phyloP scores from a whole-genome alignment of 2,113 vertebrate species.

The Herpetotheres cachinnans region DNA sequence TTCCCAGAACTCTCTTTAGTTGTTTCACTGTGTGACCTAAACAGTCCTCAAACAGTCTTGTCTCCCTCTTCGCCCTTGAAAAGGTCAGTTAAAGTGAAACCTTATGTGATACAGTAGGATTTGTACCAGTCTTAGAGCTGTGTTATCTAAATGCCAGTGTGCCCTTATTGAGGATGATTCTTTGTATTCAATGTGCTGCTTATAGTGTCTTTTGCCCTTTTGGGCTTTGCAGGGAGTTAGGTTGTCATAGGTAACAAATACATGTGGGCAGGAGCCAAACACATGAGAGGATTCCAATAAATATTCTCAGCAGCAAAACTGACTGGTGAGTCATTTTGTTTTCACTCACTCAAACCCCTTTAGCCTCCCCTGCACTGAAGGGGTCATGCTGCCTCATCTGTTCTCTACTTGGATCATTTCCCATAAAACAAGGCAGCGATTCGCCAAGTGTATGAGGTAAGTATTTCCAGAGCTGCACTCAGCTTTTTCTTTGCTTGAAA shows the following conservation, averaged over 20 bases:
- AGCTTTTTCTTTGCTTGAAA: conserved; percentile 58
- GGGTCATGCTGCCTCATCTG: conserved; percentile 56
- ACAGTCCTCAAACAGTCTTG: neutral
- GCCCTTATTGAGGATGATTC: neutral
- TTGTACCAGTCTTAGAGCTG: neutral
- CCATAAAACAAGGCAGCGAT: conserved; percentile 79
- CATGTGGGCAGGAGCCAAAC: conserved; percentile 54
- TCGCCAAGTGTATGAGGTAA: conserved; percentile 75
- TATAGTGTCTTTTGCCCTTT: neutral
- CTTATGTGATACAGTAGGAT: neutral
- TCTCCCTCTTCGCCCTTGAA: neutral
- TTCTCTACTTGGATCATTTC: conserved; percentile 82
- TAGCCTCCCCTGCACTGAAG: conserved; percentile 44
- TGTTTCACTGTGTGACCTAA: neutral
- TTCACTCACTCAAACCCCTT: conserved; percentile 35
- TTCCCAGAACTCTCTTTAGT: neutral
- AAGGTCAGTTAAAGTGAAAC: neutral
- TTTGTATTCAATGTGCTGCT: neutral
- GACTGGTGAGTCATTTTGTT: conserved; percentile 64
- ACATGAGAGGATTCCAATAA: neutral
- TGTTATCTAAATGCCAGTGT: neutral
- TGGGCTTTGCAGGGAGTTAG: conserved; percentile 35
- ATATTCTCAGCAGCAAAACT: conserved; percentile 39
- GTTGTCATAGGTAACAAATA: conserved; percentile 61
- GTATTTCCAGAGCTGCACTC: conserved; percentile 72